Base-by-base conservation (phyloP, 1,140 invertebrate species). In the Diachasma alloeum region DNA sequence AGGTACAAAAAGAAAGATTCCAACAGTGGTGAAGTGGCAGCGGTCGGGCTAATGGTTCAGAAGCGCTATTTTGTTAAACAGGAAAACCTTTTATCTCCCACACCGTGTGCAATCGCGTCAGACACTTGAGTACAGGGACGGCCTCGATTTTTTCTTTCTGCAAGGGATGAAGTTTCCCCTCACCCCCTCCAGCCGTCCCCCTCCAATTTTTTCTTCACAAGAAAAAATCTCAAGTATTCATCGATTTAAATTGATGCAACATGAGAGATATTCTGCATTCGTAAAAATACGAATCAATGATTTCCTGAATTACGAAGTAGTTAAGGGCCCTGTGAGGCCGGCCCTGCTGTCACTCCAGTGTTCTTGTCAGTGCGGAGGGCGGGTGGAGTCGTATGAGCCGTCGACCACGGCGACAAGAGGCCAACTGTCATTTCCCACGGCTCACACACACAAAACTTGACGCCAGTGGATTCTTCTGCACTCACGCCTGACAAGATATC, bases 41-140 rank as follows among this genome's bases (percentile, higher is more conserved):
- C 82, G 78, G 83, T 87, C 84, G 82, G 84, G 85, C 86, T 90
- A 90, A 90, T 90, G 88, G 88, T 80, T 87, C 81, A 84, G 82
- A 78, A 81, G 78, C 83, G 87, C 83, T 87, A 88, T 90, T 88
- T 88, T 88, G 86, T 87, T 89, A 88, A 89, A 89, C 88, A 88
- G 81, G 84, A 82, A 89, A 89, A 89, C 87, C 88, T 90, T 90
- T 89, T 90, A 90, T 87, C 87, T 83, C 82, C 71, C 74, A 81
- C 78, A 72, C 66, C 31, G 22, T n/a, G 66, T 37, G 15, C 70
- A 72, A 83, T 75, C 74, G 74, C 71, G 72, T 72, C 76, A 78
- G 72, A 81, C 48, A 75, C 56, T 81, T 74, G 74, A 74, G 67
- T 63, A 77, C 84, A 84, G 83, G 81, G 82, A 80, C 83, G 81